phyloP scores from a whole-genome alignment of 2,888 invertebrate genomes.

The Trachelus tabidus region DNA sequence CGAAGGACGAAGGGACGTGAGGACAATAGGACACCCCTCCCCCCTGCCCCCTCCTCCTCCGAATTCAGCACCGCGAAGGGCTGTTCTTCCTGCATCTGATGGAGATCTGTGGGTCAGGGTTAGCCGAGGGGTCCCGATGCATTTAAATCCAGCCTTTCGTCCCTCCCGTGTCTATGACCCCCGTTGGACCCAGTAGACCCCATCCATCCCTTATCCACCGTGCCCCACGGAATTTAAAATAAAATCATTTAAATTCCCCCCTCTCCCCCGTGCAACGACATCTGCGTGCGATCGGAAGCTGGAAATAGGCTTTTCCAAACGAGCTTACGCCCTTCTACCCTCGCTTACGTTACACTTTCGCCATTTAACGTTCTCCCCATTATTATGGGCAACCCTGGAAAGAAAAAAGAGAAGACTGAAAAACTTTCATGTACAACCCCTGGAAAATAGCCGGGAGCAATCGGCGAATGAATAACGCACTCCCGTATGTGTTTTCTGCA shows the following conservation, averaged over 20 bases:
- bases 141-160: constrained; percentile 23
- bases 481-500: not conserved
- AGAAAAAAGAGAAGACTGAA: not conserved
- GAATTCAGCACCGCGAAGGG: constrained; percentile 34
- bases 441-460: not conserved
- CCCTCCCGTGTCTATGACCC: not conserved
- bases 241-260: constrained; percentile 44
- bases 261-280: constrained; percentile 9
- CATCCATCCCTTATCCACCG: not conserved
- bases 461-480: not conserved
- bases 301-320: not conserved
- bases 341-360: not conserved
- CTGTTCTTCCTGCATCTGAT: not conserved
- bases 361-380: not conserved
- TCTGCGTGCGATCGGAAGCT: constrained; percentile 12
- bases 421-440: not conserved
- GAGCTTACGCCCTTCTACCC: not conserved
- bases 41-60: constrained; percentile 46
- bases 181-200: not conserved
- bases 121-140: constrained; percentile 35
- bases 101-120: constrained; percentile 58
- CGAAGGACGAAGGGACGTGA: constrained; percentile 26
- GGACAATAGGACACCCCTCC: constrained; percentile 49
- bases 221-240: constrained; percentile 43
- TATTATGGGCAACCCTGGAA: not conserved